Evolutionary conservation across 1,140 invertebrate genomes (phyloP).

Genomic region (Camponotus floridanus): DNA sequence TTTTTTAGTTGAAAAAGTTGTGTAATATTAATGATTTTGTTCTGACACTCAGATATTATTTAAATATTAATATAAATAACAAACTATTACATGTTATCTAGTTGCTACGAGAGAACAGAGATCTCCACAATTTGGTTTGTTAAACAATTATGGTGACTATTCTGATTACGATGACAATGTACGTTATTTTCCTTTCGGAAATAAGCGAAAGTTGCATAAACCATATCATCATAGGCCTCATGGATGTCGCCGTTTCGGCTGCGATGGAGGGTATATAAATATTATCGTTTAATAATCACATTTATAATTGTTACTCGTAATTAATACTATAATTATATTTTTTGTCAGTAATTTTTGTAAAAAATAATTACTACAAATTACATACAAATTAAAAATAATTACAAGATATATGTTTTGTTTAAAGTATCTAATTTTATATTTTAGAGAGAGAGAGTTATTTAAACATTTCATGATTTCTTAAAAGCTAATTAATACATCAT

Average conservation of each 20-base stretch:
- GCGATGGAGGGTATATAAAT: conserved; percentile 61
- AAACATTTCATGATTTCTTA: not conserved
- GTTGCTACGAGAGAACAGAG: conserved; percentile 59
- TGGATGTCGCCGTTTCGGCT: conserved; percentile 71
- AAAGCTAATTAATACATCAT: not conserved
- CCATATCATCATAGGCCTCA: conserved; percentile 24
- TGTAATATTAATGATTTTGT: not conserved
- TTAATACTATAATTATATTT: not conserved
- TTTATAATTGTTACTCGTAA: not conserved
- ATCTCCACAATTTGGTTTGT: conserved; percentile 68
- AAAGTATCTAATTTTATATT: too few relatives aligned
- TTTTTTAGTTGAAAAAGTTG: not conserved
- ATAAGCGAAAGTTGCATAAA: conserved; percentile 38
- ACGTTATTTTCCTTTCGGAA: conserved; percentile 9
- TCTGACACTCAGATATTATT: not conserved
- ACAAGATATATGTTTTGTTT: too few relatives aligned
- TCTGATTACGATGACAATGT: conserved; percentile 28
- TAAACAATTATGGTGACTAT: conserved; percentile 43
- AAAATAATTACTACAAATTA: not conserved
- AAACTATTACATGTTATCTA: not conserved
- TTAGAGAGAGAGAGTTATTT: not conserved
- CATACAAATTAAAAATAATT: too few relatives aligned
- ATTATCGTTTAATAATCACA: not conserved
- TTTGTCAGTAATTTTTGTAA: not conserved
- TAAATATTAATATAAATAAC: not conserved